A percentile compares a stretch with the other conserved stretches of the same genome.
Conservation (phyloP, 2,888 invertebrate species). For the Ennomos fuscantarius region DNA sequence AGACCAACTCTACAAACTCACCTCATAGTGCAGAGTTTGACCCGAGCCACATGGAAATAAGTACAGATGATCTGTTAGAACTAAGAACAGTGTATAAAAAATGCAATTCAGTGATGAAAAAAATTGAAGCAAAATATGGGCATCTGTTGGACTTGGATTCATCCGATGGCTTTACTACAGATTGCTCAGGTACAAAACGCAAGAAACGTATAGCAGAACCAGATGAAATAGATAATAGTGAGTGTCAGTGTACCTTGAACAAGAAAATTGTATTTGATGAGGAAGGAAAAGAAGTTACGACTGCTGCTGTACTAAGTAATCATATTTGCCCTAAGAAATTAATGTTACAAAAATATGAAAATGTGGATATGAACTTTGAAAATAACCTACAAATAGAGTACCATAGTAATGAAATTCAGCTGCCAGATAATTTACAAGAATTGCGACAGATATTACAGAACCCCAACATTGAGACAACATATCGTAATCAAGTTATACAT, state of each 20-base stretch:
- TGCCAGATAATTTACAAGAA: conserved; percentile 60
- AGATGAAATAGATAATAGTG: conserved; percentile 36
- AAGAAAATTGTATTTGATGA: conserved; percentile 75
- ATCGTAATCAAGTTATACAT: conserved; percentile 60
- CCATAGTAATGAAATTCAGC: conserved; percentile 43
- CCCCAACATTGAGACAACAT: conserved; percentile 46
- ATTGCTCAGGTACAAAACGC: conserved; percentile 24
- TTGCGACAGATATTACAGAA: conserved; percentile 58
- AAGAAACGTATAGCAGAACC: conserved; percentile 23
- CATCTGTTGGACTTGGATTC: conserved; percentile 60
- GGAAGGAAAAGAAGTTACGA: conserved; percentile 58
- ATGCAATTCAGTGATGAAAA: conserved; percentile 66
- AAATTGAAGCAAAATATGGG: conserved; percentile 73
- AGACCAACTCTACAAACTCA: conserved; percentile 4
- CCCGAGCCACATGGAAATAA: conserved; percentile 41
- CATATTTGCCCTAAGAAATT: conserved; percentile 64
- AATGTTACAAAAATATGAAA: conserved; percentile 24
- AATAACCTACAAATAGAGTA: conserved; percentile 57
- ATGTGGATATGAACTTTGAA: conserved; percentile 8
- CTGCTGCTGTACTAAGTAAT: conserved; percentile 44
- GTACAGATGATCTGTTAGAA: conserved; percentile 63
- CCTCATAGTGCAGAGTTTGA: conserved; percentile 27
- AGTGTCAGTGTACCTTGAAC: conserved; percentile 61
- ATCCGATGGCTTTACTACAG: conserved; percentile 5
- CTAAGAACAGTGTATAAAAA: conserved; percentile 63